Percentiles rank a stretch among this genome's conserved stretches.
Conservation (phyloP, 2,888 invertebrate genomes). For the Linyphia triangularis region DNA sequence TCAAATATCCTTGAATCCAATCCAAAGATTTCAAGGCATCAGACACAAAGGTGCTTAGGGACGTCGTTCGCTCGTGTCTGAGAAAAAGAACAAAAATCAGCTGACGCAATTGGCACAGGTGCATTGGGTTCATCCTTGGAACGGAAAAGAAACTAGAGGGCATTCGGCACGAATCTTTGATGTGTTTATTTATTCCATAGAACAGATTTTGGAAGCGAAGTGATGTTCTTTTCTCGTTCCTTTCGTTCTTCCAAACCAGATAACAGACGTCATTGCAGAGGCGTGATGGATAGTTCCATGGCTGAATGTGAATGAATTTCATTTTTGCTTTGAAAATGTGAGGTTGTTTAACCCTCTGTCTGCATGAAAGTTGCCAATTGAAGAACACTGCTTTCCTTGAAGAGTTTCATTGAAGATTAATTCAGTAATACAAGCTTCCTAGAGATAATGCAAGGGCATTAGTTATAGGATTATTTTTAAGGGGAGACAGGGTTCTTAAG, state of each 20-base stretch:
- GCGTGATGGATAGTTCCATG: slow-evolving; percentile 42
- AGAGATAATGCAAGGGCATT: too few relatives aligned
- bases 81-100: slow-evolving; percentile 12
- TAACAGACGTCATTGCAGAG: slow-evolving; percentile 46
- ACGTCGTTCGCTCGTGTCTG: neutral
- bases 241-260: slow-evolving; percentile 19
- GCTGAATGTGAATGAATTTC: slow-evolving; percentile 56
- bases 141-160: neutral
- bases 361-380: neutral
- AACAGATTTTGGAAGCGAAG: slow-evolving; percentile 1
- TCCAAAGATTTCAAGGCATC: slow-evolving; percentile 27
- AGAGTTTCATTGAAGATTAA: neutral
- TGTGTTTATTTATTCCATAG: slow-evolving; percentile 50
- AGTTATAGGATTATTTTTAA: too few relatives aligned
- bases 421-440: neutral
- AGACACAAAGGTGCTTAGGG: slow-evolving; percentile 61
- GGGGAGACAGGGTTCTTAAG: too few relatives aligned
- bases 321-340: neutral
- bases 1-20: slow-evolving; percentile 33
- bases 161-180: slow-evolving; percentile 36
- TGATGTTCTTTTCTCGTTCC: neutral
- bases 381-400: neutral
- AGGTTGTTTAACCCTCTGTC: slow-evolving; percentile 35
- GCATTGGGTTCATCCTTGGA: slow-evolving; percentile 65
- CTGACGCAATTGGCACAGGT: slow-evolving; percentile 74